A percentile compares a stretch with the other conserved stretches of the same genome.
These are phyloP conservation scores for Drosophila anomalata DNA, from an alignment of 2,888 invertebrate species.

Conservation along the genomic window DNA sequence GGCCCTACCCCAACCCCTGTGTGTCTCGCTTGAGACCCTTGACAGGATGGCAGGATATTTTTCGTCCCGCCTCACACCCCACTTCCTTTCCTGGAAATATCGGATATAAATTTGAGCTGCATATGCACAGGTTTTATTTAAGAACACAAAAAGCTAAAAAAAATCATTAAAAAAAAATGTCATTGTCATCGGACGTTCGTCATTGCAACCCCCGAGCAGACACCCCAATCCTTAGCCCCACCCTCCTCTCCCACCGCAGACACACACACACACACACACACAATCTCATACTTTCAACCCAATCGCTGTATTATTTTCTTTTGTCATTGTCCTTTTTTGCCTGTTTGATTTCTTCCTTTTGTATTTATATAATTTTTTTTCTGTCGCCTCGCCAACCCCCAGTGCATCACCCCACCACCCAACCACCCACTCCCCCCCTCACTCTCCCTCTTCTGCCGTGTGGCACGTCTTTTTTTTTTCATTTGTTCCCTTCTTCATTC, in stretches of 20 bases:
- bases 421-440: neutral
- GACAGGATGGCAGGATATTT: slow-evolving; percentile 75
- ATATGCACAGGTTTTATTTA: slow-evolving; percentile 57
- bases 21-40: slow-evolving; percentile 49
- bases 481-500: slow-evolving; percentile 45
- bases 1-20: neutral
- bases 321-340: slow-evolving; percentile 76
- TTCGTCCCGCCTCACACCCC: slow-evolving; percentile 17
- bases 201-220: slow-evolving; percentile 64
- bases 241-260: neutral
- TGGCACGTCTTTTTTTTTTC: slow-evolving; percentile 70
- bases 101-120: slow-evolving; percentile 50
- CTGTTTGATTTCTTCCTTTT: slow-evolving; percentile 68
- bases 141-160: slow-evolving; percentile 34
- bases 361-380: slow-evolving; percentile 76
- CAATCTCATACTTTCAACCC: slow-evolving; percentile 41
- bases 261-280: neutral
- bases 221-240: slow-evolving; percentile 10
- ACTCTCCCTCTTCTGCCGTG: slow-evolving; percentile 16
- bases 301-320: slow-evolving; percentile 75
- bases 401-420: slow-evolving; percentile 13
- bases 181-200: slow-evolving; percentile 71
- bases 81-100: slow-evolving; percentile 18
- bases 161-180: slow-evolving; percentile 34
- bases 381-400: slow-evolving; percentile 67